These are phyloP conservation scores for Arrhamphus sclerolepis DNA, from an alignment of 2,797 vertebrate species.

Conservation along the genomic window DNA sequence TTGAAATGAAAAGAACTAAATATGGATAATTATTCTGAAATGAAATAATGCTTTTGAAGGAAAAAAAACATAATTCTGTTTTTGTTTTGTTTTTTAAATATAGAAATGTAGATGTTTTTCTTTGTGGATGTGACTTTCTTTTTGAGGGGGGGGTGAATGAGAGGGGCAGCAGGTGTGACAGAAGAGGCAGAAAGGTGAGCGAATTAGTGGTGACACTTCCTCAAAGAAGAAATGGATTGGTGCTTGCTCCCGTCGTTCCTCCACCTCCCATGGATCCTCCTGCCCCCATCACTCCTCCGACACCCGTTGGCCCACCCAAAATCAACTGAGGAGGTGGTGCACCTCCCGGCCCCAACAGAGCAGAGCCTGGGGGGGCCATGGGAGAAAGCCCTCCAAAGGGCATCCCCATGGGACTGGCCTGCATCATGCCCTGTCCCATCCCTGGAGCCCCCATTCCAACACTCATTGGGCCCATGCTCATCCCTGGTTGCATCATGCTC, in stretches of 20 bases:
- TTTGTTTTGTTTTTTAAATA: slow-evolving; percentile 80
- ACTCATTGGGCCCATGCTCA: slow-evolving; percentile 76
- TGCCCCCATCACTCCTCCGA: slow-evolving; percentile 78
- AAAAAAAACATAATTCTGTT: slow-evolving; percentile 66
- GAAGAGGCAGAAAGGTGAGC: slow-evolving; percentile 55
- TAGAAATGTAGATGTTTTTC: slow-evolving; percentile 78
- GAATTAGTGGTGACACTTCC: slow-evolving; percentile 67
- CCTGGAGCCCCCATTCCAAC: slow-evolving; percentile 77
- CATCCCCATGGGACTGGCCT: slow-evolving; percentile 81
- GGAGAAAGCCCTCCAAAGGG: slow-evolving; percentile 82
- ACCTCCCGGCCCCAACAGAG: slow-evolving; percentile 72
- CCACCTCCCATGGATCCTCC: slow-evolving; percentile 79
- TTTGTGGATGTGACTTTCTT: slow-evolving; percentile 76
- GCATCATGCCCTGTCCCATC: slow-evolving; percentile 81
- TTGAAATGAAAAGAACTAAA: slow-evolving; percentile 73
- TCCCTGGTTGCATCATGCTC: slow-evolving; percentile 79
- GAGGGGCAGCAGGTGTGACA: slow-evolving; percentile 72
- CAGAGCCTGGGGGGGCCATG: slow-evolving; percentile 76
- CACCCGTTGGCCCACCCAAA: slow-evolving; percentile 80
- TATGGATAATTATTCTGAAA: slow-evolving; percentile 52
- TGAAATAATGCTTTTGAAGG: slow-evolving; percentile 73
- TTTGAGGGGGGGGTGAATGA: slow-evolving; percentile 48
- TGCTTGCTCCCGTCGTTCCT: slow-evolving; percentile 80
- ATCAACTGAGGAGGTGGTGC: slow-evolving; percentile 78
- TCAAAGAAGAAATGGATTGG: slow-evolving; percentile 89